Conservation (phyloP, 2,888 invertebrate genomes). For the Leptogaster cylindrica region DNA sequence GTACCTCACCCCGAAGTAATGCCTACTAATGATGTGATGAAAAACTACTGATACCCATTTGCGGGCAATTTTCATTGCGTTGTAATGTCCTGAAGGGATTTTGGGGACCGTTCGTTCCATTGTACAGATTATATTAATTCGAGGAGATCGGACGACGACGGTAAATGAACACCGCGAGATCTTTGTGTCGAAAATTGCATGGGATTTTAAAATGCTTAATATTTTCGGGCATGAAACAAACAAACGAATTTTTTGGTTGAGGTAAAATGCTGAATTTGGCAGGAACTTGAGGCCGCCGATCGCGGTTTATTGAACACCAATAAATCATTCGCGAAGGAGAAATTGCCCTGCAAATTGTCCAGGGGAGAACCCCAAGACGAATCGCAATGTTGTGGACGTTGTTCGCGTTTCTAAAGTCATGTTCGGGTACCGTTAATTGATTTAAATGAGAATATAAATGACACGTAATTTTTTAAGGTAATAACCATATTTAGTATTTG, state of each 20-base stretch:
- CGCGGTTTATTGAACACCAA: conserved; percentile 21
- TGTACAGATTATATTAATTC: no score
- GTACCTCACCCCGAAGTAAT: conserved; percentile 33
- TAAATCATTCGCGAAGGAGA: conserved; percentile 33
- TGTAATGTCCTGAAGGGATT: no score
- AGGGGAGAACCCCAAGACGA: conserved; percentile 26
- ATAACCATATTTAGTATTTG: conserved; percentile 39
- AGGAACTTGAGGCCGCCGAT: neutral
- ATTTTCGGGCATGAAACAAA: conserved; percentile 1
- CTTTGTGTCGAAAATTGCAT: neutral
- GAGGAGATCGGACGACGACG: no score
- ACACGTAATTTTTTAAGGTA: conserved; percentile 44
- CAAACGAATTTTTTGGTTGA: conserved; percentile 1
- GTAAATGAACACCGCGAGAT: neutral
- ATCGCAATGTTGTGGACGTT: neutral
- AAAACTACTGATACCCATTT: conserved; percentile 21
- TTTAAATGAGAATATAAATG: conserved; percentile 47
- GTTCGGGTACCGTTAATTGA: conserved; percentile 44
- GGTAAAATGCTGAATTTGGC: neutral
- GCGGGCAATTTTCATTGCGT: neutral
- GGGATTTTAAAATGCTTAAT: no score
- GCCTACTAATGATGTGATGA: conserved; percentile 39
- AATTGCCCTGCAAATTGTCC: conserved; percentile 11
- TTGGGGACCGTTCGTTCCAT: conserved; percentile 18
- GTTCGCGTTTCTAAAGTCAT: conserved; percentile 41